Percentiles rank a stretch among this genome's conserved stretches.
Evolutionary conservation across 2,113 vertebrate genomes (phyloP).

Genomic region (Anseranas semipalmata): DNA sequence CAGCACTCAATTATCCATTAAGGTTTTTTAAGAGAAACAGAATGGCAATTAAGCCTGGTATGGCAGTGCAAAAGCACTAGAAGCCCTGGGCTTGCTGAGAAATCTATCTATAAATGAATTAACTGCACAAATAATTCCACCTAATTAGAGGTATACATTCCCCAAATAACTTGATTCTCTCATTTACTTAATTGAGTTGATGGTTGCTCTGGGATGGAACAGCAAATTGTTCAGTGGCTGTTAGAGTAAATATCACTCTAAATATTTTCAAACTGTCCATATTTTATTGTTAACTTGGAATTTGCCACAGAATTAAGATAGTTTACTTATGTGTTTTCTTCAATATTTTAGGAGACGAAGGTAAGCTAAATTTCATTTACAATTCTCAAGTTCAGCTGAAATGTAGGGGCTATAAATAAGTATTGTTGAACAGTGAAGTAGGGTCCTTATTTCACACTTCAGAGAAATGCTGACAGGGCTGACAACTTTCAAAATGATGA

Average conservation of each 20-base stretch:
- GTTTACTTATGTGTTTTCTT: not conserved
- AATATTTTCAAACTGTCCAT: not conserved
- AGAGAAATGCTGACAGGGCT: not conserved
- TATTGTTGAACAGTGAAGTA: not conserved
- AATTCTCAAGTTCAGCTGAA: not conserved
- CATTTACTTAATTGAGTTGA: slow-evolving; percentile 47
- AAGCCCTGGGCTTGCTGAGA: slow-evolving; percentile 43
- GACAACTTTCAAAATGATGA: not conserved
- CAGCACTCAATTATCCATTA: not conserved
- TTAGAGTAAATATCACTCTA: not conserved
- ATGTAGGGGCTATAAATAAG: not conserved
- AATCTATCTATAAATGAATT: slow-evolving; percentile 54
- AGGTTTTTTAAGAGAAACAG: slow-evolving; percentile 46
- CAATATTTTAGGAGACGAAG: not conserved
- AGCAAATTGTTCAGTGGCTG: not conserved
- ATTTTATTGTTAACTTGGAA: not conserved
- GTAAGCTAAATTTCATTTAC: not conserved
- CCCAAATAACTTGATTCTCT: slow-evolving; percentile 21
- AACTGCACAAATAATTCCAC: slow-evolving; percentile 54
- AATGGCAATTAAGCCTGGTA: slow-evolving; percentile 32
- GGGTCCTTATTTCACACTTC: not conserved
- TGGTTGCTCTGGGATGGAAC: slow-evolving; percentile 9
- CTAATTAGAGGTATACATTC: slow-evolving; percentile 58
- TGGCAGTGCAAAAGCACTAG: not conserved
- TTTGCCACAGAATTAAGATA: not conserved